Evolutionary conservation across 2,113 vertebrate genomes (phyloP).

Genomic region (Perca flavescens): DNA sequence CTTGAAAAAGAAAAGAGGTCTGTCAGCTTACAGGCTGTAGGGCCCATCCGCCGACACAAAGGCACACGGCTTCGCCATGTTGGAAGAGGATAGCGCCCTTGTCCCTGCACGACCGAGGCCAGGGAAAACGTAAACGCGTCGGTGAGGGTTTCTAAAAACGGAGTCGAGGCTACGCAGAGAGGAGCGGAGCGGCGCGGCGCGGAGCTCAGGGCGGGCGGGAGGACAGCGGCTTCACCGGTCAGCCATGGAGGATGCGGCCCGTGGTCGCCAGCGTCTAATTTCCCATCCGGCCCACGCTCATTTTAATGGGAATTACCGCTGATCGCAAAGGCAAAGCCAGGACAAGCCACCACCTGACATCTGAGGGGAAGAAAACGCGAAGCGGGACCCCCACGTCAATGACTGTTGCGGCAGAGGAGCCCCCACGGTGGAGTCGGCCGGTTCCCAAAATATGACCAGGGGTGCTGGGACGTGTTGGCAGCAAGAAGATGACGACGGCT

Average conservation of each 20-base stretch:
- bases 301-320: conserved; percentile 87
- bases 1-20: conserved; percentile 82
- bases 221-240: conserved; percentile 87
- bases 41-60: conserved; percentile 86
- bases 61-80: conserved; percentile 80
- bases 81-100: conserved; percentile 67
- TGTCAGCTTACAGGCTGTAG: conserved; percentile 74
- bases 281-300: conserved; percentile 77
- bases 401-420: conserved; percentile 95
- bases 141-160: conserved; percentile 80
- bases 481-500: conserved; percentile 93
- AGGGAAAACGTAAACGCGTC: conserved; percentile 75
- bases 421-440: conserved; percentile 97
- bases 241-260: conserved; percentile 91
- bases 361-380: conserved; percentile 78
- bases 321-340: conserved; percentile 66
- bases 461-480: conserved; percentile 99
- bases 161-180: conserved; percentile 79
- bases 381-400: conserved; percentile 91
- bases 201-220: conserved; percentile 77
- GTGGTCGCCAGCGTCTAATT: conserved; percentile 87
- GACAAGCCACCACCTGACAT: conserved; percentile 76
- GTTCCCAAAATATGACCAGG: conserved; percentile 99
- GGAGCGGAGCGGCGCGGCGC: conserved; percentile 67
- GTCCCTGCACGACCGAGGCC: conserved; percentile 73